These are phyloP conservation scores for Pygocentrus nattereri DNA, from an alignment of 2,797 vertebrate species.

Conservation along the genomic window DNA sequence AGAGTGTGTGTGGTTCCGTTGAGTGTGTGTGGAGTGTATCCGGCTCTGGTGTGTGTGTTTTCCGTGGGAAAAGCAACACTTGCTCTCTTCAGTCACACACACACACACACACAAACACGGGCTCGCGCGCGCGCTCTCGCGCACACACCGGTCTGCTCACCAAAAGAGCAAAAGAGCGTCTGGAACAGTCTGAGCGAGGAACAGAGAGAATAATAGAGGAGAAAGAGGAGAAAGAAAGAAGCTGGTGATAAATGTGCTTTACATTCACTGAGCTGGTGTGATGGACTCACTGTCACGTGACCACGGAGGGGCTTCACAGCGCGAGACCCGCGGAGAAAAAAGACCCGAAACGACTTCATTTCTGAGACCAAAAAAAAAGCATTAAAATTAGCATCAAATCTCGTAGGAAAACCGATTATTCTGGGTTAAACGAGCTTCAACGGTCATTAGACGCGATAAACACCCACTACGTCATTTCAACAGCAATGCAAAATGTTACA, in stretches of 20 bases:
- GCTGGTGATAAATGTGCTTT: constrained; percentile 53
- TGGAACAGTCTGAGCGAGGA: constrained; percentile 20
- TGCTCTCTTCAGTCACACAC: not conserved
- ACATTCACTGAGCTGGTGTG: constrained; percentile 9
- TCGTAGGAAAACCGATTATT: too few species aligned
- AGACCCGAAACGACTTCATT: too few species aligned
- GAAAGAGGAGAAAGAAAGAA: constrained; percentile 11
- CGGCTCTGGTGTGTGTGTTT: not conserved
- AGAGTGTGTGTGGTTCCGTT: not conserved
- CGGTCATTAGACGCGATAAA: too few species aligned
- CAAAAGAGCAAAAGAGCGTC: constrained; percentile 29
- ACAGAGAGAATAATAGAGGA: not conserved
- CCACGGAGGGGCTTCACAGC: not conserved
- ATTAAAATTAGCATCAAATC: too few species aligned
- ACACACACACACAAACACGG: not conserved
- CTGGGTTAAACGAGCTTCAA: too few species aligned
- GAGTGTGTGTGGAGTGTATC: not conserved
- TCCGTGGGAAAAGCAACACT: constrained; percentile 2
- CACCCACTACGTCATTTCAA: too few species aligned
- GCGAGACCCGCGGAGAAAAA: not conserved
- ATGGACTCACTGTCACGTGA: not conserved
- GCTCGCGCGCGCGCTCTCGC: too few species aligned
- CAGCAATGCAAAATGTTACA: too few species aligned
- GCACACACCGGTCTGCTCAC: not conserved
- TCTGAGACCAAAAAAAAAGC: too few species aligned